Base-by-base conservation (phyloP, 2,113 vertebrate genomes). In the Microtus oregoni region DNA sequence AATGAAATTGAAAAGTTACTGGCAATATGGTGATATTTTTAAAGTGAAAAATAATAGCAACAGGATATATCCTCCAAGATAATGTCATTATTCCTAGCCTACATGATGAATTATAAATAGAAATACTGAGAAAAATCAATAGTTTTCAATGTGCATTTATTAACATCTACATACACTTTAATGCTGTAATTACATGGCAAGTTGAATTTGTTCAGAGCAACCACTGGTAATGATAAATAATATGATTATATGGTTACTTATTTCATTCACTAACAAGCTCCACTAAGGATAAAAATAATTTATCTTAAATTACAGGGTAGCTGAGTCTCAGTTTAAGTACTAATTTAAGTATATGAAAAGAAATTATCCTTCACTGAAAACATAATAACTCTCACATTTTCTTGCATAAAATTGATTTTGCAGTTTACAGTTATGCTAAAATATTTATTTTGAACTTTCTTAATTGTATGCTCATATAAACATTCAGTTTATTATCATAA, bases 311-410 rank as follows among this genome's bases (percentile, higher is more conserved):
- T 89, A 89, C 1, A 91, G 61, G 50, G 61, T 81, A 93, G 86
- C 38, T 96, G 61, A 63, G 85, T 55, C 92, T 90, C 85, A 94
- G 41, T 92, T 32, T 47, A 26, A 52, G 15, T 76, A 73, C 92
- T 90, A 88, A 85, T 95, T 94, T 94, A 94, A 50, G 50, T 90
- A 88, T 92, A 92, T 12, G 2, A 52, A 90, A n/a, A 86, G n/a
- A 93, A 65, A 94, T 78, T 73, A 97, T 83, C n/a, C 88, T 77
- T 95, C 58, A 94, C 68, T 63, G n/a, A 92, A 94, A 94, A 24
- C 65, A 93, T 7, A 91, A 20, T 24, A 28, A 92, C 89, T 75
- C 32, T 1, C 1, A 44, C 12, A 90, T 88, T 2, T 94, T 93
- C 30, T 13, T 78, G 22, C 79, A 88, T 83, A 63, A 95, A 94